Evolutionary conservation across 2,113 vertebrate genomes (phyloP), one percentile per base, ranked within the genome.

Genomic region (Syngnathus scovelli): DNA sequence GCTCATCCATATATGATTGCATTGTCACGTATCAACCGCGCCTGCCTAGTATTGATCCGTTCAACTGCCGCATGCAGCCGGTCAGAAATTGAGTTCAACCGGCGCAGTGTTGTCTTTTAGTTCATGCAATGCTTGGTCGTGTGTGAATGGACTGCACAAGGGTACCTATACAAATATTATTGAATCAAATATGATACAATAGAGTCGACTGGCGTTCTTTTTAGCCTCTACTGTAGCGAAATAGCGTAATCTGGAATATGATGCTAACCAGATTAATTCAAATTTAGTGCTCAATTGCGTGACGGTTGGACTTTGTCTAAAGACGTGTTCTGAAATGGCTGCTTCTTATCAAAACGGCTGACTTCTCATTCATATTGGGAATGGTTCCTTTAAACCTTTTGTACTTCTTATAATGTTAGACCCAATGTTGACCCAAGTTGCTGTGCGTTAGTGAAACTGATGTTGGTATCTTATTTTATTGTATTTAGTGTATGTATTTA

Each of bases 1-100:
- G 68, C 64, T 78, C 72, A 16, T 54, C 78, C 83, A 87, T 82
- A 87, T 86, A 90, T 88, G 84, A 89, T 88, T 84, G 83, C 88
- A 82, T 89, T 83, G 83, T 87, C 86, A 88, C 64, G 79, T 80
- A 89, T 89, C 69, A 87, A 88, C 85, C 79, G 15, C 13, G 18
- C 66, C 43, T n/a, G 49, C 79, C 75, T 74, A 39, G 16, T 84
- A 87, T 88, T 85, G 84, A 87, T 87, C 80, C 76, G 67, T 75
- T 75, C 59, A 65, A 76, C 77, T 76, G 74, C 68, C 49, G 9
- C 49, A 9, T 74, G 79, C 72, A 81, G 60, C 60, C 66, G 85
- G 79, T 74, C 80, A 85, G 83, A 85, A 83, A 88, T 85, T 85
- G 83, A 76, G 79, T 84, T 79, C 69, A 76, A 63, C 63, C 44